Evolutionary conservation across 2,888 invertebrate species (phyloP), one percentile per base, ranked within the genome.

Genomic region (Tachina lurida): DNA sequence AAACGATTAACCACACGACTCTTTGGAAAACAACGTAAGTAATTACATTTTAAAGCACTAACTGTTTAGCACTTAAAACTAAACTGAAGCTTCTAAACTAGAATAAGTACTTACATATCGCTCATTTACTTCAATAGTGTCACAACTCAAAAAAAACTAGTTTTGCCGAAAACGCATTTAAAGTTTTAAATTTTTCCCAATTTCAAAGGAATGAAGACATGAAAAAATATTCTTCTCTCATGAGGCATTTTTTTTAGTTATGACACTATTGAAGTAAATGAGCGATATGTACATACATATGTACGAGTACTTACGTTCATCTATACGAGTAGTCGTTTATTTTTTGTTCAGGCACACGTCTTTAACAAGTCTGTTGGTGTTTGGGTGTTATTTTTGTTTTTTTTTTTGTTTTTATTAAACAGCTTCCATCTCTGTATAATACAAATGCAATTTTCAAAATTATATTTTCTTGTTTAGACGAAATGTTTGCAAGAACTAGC

Each of bases 371-470:
- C 31, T 62, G 31, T 60, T 10, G 31, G 43, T 31, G 49, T 74
- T 19, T 39, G 60, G 9, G 60, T 62, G 31, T 49, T 73, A 12
- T 49, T 31, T 31, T 31, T 31, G 5, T 31, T 31, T 49, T 31
- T 31, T 31, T 31, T 31, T 31, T 31, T 31, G 7, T 31, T 31
- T 7, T 31, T 31, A 31, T 31, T 31, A 31, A 31, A 19, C 41
- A 63, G 49, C 41, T 74, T 52, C 39, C 17, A 13, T 47, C 13
- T 39, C 70, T 45, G 19, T 39, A 71, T 63, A 84, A 75, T 70
- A 79, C 70, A 85, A 85, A 85, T 85, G 85, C 78, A 85, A 85
- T 85, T 85, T 82, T 85, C 78, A 71, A 85, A 85, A 85, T 85
- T 82, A 71, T 81, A 67, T 85, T 81, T 82, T 76, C 63, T 65